Base-by-base conservation (phyloP, 2,113 vertebrate species). In the Puffinus mauretanicus region DNA sequence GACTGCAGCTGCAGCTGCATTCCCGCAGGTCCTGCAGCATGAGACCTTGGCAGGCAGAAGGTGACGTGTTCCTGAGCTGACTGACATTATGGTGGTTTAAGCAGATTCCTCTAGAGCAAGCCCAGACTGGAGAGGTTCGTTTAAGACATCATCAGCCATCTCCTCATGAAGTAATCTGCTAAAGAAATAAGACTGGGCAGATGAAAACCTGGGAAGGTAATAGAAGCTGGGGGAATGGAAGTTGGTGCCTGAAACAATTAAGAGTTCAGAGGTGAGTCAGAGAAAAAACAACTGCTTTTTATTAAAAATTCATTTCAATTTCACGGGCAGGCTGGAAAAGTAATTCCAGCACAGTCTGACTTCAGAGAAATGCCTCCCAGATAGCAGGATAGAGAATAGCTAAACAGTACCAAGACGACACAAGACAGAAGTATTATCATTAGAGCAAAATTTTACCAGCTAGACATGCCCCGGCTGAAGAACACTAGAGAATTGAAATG, bases 291-390 rank as follows among this genome's bases (percentile, higher is more conserved):
- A 96, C 91, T 95, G 94, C 87, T 96, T 97, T 96, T 97, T 96
- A 95, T 97, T 96, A 97, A 92, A 94, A 97, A 95, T 94, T 97
- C 84, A 95, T 95, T 96, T 96, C 89, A 75, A 90, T 95, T 96
- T 95, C 95, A 92, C 78, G 94, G 93, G 75, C 82, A 90, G 79
- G 78, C 96, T 94, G 82, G 78, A 95, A 91, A 94, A 90, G 82
- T 90, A 77, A 93, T 95, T 96, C 86, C 87, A 94, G 91, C 93
- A 44, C 62, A 64, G 91, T 69, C 87, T 95, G 95, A 82, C 87
- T 96, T 87, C 86, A 77, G 87, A 97, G 82, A 70, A 94, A 91
- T 80, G 78, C 82, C 93, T 91, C 89, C 84, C 82, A 90, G 94
- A 94, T 7, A 75, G 89, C 87, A 88, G 67, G 55, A 22, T 21